Evolutionary conservation across 2,797 vertebrate species (phyloP).

Genomic region (Lophius americanus): DNA sequence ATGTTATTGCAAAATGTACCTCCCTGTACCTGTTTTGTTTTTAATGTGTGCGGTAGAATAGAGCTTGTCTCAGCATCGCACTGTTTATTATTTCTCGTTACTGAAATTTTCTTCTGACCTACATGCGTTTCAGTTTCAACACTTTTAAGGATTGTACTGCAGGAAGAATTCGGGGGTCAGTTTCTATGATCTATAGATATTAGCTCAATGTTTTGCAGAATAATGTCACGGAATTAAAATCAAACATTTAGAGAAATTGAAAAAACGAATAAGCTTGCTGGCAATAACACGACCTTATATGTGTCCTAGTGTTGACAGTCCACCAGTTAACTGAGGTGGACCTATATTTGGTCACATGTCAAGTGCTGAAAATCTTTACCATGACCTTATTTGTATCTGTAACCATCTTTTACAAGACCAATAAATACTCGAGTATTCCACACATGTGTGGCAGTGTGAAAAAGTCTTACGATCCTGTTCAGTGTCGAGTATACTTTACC

Average conservation of each 20-base stretch:
- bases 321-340: not conserved
- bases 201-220: not conserved
- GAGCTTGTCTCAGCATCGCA: constrained; percentile 5
- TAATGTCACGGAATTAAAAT: not conserved
- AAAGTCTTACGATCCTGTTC: not conserved
- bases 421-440: not conserved
- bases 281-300: not conserved
- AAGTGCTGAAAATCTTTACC: not conserved
- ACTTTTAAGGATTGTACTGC: not conserved
- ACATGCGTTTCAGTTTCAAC: constrained; percentile 6
- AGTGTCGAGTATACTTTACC: not conserved
- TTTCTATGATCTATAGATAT: not conserved
- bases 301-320: not conserved
- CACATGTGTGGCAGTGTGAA: not conserved
- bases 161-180: not conserved
- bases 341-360: not conserved
- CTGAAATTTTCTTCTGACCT: constrained; percentile 4
- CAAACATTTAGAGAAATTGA: not conserved
- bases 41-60: constrained; percentile 11
- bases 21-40: constrained; percentile 17
- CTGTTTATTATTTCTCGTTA: constrained; percentile 8
- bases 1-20: constrained; percentile 27
- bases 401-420: constrained; percentile 2
- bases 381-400: not conserved
- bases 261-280: not conserved